Base-by-base conservation (phyloP, 2,113 vertebrate species). In the Nibea coibor region DNA sequence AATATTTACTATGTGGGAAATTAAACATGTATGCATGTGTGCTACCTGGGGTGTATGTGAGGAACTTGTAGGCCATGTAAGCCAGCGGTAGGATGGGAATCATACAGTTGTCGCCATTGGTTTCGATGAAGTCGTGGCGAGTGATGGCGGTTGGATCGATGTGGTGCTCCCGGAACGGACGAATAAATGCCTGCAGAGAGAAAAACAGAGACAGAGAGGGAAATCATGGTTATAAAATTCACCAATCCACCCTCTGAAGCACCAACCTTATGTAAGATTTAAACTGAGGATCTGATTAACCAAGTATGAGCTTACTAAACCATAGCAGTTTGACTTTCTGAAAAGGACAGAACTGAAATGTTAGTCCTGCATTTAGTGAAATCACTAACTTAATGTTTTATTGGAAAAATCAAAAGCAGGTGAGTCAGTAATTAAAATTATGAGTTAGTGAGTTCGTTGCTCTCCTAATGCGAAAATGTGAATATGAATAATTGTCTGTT, bases 51-150 rank as follows among this genome's bases (percentile, higher is more conserved):
- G 94, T 84, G 89, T 82, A 82, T 59, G 88, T 93, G 83, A 92
- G 82, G 88, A 94, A 95, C 90, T 85, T 95, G 93, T 91, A 91
- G 82, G 92, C 89, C 94, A 95, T 95, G 87, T 94, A 90, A 65
- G 93, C 83, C 83, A 96, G 92, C 1, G 95, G 94, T 19, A 95
- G 86, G 77, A 96, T 87, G 83, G 95, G 93, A 84, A 95, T 93
- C 94, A 95, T 94, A 73, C 95, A 96, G 93, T 96, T 96, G 93
- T 96, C 95, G 2, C 95, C 95, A 62, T 96, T 96, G 81, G 93
- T 96, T 90, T 95, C 94, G 9, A 96, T 95, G 84, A 95, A 94
- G 91, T 95, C 91, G 24, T 96, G 95, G 66, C 94, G 92, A 43
- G 94, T 95, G 91, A 96, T 95, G 86, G 95, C 95, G 4, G 95